These are phyloP conservation scores for Oreohelix idahoensis DNA, from an alignment of 1,140 invertebrate species.

Conservation along the genomic window DNA sequence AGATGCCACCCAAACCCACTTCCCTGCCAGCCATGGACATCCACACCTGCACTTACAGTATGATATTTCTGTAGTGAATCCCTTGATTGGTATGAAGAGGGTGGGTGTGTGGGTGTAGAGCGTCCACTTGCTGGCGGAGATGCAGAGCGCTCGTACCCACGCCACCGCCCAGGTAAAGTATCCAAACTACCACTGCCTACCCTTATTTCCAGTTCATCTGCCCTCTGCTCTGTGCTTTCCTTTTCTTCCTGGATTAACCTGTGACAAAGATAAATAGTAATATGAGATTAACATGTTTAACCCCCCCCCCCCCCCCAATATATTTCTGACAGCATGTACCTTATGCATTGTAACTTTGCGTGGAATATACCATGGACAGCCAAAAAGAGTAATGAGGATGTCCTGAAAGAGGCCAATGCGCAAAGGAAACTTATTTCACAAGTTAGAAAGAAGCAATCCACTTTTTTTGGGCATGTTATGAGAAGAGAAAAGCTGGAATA, in stretches of 20 bases:
- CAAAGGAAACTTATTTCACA: too few species aligned
- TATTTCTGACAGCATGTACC: too few species aligned
- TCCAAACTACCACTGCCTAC: constrained; percentile 83
- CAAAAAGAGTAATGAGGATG: too few species aligned
- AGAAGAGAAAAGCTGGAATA: too few species aligned
- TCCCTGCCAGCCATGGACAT: not conserved
- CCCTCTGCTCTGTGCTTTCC: constrained; percentile 92
- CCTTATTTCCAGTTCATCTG: constrained; percentile 96
- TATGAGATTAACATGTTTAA: too few species aligned
- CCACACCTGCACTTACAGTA: constrained; percentile 77
- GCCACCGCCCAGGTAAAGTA: constrained; percentile 65
- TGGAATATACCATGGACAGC: too few species aligned
- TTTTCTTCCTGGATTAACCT: constrained; percentile 98
- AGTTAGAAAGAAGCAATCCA: too few species aligned
- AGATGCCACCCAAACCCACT: not conserved
- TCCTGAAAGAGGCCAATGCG: too few species aligned
- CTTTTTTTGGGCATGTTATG: too few species aligned
- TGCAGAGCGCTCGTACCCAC: constrained; percentile 70
- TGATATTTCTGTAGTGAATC: constrained; percentile 86
- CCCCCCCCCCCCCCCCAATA: too few species aligned
- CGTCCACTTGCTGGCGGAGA: constrained; percentile 85
- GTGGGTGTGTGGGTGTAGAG: constrained; percentile 79
- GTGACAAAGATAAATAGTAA: constrained; percentile 15
- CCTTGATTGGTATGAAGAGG: constrained; percentile 75
- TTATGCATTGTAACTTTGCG: too few species aligned